Percentiles rank a stretch among this genome's conserved stretches.
Evolutionary conservation across 2,888 invertebrate genomes (phyloP).

Genomic region (Synanthedon formicaeformis): DNA sequence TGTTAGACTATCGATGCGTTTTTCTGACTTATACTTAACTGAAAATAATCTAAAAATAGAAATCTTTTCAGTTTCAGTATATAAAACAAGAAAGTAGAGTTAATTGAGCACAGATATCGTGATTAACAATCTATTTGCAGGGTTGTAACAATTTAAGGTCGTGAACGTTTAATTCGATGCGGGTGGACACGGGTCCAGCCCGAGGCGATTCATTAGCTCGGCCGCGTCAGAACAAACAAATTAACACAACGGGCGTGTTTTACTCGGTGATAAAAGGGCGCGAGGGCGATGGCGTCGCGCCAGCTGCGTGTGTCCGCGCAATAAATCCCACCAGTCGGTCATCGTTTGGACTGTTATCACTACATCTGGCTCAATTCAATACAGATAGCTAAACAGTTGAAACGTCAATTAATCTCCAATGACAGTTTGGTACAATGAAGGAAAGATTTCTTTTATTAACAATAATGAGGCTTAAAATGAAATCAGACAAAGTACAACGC

Average conservation of each 20-base stretch:
- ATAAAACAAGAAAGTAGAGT: too few relatives aligned
- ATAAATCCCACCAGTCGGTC: constrained; percentile 30
- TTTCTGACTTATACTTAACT: too few relatives aligned
- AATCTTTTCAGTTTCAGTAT: too few relatives aligned
- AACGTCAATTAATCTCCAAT: too few relatives aligned
- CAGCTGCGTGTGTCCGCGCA: constrained; percentile 55
- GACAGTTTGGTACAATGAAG: too few relatives aligned
- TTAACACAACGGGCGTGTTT: constrained; percentile 64
- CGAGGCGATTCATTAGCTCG: constrained; percentile 65
- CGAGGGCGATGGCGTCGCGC: constrained; percentile 42
- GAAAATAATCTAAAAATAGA: too few relatives aligned
- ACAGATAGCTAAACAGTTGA: too few relatives aligned
- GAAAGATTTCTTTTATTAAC: too few relatives aligned
- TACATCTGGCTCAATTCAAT: too few relatives aligned
- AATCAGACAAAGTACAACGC: not conserved
- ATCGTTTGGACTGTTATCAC: too few relatives aligned
- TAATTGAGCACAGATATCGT: constrained; percentile 9
- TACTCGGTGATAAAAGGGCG: constrained; percentile 59
- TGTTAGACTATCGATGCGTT: too few relatives aligned
- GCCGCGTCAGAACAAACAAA: constrained; percentile 67
- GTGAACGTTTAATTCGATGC: constrained; percentile 54
- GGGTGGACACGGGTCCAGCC: constrained; percentile 54
- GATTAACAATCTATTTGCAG: constrained; percentile 62
- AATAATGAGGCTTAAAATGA: not conserved
- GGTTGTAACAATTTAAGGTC: constrained; percentile 50